Percentiles rank a stretch among this genome's conserved stretches.
Evolutionary conservation across 2,888 invertebrate species (phyloP).

Genomic region (Lithosia quadra): DNA sequence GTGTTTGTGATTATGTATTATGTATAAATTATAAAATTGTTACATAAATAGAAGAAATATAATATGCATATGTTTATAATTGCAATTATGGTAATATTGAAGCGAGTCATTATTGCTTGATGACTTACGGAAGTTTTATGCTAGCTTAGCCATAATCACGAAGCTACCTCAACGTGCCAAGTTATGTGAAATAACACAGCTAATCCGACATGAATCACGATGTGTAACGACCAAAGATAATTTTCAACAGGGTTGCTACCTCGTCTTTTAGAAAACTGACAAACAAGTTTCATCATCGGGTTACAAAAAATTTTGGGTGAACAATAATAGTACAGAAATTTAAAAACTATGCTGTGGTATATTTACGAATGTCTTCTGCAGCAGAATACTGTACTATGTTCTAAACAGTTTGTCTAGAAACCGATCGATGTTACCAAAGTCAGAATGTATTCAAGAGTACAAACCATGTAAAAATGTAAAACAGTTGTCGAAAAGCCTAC

Average conservation of each 20-base stretch:
- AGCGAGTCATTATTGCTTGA: constrained; percentile 4
- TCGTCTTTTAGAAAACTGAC: background rate
- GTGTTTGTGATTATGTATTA: too few relatives aligned
- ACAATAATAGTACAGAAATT: background rate
- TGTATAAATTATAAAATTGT: too few relatives aligned
- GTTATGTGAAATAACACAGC: constrained; percentile 37
- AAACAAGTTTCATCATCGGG: background rate
- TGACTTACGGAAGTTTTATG: constrained; percentile 15
- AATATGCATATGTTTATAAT: background rate
- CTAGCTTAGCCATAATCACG: background rate
- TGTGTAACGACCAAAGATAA: constrained; percentile 34
- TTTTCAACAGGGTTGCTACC: constrained; percentile 36
- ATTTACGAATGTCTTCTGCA: too few relatives aligned
- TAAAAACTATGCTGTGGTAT: too few relatives aligned
- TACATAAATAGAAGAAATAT: background rate
- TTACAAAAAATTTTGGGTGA: background rate
- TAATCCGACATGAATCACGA: constrained; percentile 48
- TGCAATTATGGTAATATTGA: background rate
- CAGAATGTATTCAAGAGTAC: background rate
- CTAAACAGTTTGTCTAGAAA: too few relatives aligned
- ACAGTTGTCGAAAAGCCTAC: too few relatives aligned
- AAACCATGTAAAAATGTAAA: too few relatives aligned
- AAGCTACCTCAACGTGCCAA: constrained; percentile 33
- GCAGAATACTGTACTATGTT: too few relatives aligned
- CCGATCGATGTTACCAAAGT: too few relatives aligned